Percentiles rank a stretch among this genome's conserved stretches.
These are phyloP conservation scores for Hipparchia semele DNA, from an alignment of 2,888 invertebrate species.

Conservation along the genomic window DNA sequence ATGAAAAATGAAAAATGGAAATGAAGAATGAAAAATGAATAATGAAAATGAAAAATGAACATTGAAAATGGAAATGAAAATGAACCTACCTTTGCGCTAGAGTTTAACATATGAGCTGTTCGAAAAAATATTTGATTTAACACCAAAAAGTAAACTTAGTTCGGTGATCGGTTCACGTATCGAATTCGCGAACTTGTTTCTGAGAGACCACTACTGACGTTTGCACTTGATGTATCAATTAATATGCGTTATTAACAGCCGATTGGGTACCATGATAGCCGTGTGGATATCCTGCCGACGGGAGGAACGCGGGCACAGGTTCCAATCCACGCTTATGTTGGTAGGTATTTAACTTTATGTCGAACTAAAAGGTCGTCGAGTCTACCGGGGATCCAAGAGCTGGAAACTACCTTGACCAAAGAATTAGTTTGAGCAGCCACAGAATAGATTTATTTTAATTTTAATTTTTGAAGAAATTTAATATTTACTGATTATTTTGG, in stretches of 20 bases:
- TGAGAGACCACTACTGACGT: conserved; percentile 35
- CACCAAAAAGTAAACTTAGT: conserved; percentile 16
- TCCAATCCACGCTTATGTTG: conserved; percentile 24
- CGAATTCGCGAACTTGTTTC: conserved; percentile 30
- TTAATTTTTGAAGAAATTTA: too few species aligned
- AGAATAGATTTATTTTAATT: too few species aligned
- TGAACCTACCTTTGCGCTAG: too few species aligned
- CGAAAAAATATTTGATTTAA: conserved; percentile 12
- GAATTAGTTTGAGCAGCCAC: too few species aligned
- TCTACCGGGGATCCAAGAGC: too few species aligned
- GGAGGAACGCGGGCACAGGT: conserved; percentile 31
- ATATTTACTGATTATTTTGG: too few species aligned
- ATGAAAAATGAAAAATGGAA: too few species aligned
- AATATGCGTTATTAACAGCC: conserved; percentile 37
- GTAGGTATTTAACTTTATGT: conserved; percentile 7
- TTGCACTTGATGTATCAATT: conserved; percentile 41
- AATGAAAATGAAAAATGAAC: too few species aligned
- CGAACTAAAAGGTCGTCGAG: too few species aligned
- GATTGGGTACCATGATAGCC: conserved; percentile 39
- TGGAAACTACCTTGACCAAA: too few species aligned
- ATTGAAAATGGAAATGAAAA: too few species aligned
- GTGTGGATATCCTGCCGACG: conserved; percentile 39
- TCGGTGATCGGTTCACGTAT: conserved; percentile 30
- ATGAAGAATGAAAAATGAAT: too few species aligned
- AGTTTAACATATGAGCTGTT: background rate